These are phyloP conservation scores for Porites lutea DNA, from an alignment of 64 coral and sea anemone genomes.

Conservation along the genomic window DNA sequence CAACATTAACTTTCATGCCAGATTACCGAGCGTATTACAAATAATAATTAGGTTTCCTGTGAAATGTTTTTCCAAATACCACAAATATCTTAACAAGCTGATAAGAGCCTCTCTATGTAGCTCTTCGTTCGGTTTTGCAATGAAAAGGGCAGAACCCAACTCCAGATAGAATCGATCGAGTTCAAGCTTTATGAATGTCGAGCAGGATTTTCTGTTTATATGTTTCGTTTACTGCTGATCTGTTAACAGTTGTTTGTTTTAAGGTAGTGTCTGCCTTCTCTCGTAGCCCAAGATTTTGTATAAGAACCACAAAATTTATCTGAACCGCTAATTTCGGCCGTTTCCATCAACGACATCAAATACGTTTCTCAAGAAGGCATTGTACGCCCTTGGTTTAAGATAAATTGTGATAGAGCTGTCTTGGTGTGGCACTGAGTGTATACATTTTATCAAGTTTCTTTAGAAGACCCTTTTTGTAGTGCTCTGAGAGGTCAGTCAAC, in stretches of 20 bases:
- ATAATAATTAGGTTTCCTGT: neutral
- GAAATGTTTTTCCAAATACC: neutral
- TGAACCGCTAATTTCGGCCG: neutral
- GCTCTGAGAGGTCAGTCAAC: neutral
- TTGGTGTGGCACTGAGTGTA: neutral
- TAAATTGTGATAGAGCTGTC: neutral
- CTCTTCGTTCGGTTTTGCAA: neutral
- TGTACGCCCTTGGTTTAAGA: neutral
- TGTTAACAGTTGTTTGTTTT: neutral
- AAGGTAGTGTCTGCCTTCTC: neutral
- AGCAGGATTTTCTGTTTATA: neutral
- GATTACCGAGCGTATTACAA: neutral
- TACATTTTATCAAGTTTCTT: neutral
- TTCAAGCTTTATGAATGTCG: no score
- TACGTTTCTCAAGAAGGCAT: neutral
- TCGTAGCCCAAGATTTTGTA: no score
- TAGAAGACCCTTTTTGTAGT: neutral
- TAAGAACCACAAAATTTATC: no score
- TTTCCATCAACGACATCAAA: slow-evolving; percentile 27
- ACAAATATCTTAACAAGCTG: neutral
- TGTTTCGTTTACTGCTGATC: neutral
- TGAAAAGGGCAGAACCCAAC: neutral
- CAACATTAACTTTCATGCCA: neutral
- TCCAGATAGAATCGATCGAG: neutral
- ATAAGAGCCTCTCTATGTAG: neutral